Percentiles rank a stretch among this genome's conserved stretches.
These are phyloP conservation scores for Spatulosminthurus flaviceps DNA, from an alignment of 2,888 invertebrate species.

Conservation along the genomic window DNA sequence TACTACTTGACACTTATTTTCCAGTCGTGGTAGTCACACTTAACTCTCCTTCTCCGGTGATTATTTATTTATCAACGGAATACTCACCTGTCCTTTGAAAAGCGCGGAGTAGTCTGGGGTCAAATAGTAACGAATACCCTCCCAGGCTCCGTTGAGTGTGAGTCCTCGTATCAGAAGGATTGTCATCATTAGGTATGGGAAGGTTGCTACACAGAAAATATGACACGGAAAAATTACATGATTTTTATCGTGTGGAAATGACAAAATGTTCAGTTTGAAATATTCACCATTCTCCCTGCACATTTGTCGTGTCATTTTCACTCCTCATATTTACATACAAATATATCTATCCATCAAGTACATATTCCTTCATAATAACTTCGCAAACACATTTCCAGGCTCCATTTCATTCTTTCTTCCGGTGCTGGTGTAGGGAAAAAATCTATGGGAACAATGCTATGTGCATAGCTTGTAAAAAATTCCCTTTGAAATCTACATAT, in stretches of 20 bases:
- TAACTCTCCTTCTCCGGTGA: background rate
- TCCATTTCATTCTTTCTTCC: too few species aligned
- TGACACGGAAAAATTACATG: slow-evolving; percentile 61
- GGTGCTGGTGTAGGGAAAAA: too few species aligned
- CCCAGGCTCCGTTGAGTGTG: slow-evolving; percentile 73
- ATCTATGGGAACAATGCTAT: too few species aligned
- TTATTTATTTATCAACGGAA: background rate
- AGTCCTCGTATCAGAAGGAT: slow-evolving; percentile 69
- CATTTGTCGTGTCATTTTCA: slow-evolving; percentile 20
- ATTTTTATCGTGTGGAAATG: slow-evolving; percentile 11
- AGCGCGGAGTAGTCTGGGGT: slow-evolving; percentile 77
- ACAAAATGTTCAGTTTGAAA: slow-evolving; percentile 4
- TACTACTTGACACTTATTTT: background rate
- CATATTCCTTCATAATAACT: too few species aligned
- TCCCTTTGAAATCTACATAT: too few species aligned
- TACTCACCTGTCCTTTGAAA: slow-evolving; percentile 68
- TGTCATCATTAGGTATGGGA: slow-evolving; percentile 68
- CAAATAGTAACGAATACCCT: slow-evolving; percentile 79
- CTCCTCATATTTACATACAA: background rate
- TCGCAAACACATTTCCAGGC: too few species aligned
- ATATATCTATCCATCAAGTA: background rate
- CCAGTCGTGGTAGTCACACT: background rate
- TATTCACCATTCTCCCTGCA: slow-evolving; percentile 1
- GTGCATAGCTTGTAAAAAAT: too few species aligned
- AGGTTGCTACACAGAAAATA: slow-evolving; percentile 67